Evolutionary conservation across 2,797 vertebrate species (phyloP).

Genomic region (Galaxias olidus): DNA sequence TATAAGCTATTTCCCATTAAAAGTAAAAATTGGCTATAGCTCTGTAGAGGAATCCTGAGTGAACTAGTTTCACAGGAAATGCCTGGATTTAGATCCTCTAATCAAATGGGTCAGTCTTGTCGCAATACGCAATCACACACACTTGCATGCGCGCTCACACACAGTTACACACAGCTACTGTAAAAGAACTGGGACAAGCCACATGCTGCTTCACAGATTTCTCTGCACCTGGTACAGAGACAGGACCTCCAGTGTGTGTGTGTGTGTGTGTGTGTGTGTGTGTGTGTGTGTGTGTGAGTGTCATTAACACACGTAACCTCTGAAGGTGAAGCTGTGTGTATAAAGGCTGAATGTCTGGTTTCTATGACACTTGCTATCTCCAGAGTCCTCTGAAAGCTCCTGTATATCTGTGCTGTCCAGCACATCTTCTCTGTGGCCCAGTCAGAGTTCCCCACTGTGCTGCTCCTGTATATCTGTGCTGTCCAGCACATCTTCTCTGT

Average conservation of each 20-base stretch:
- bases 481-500: too few relatives aligned
- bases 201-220: constrained; percentile 78
- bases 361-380: too few relatives aligned
- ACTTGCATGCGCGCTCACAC: constrained; percentile 7
- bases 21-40: too few relatives aligned
- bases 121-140: constrained; percentile 63
- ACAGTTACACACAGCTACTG: constrained; percentile 61
- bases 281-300: constrained; percentile 22
- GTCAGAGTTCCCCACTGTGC: too few relatives aligned
- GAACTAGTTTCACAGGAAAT: constrained; percentile 56
- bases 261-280: constrained; percentile 26
- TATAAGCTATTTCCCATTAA: too few relatives aligned
- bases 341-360: too few relatives aligned
- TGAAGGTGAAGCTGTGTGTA: not conserved
- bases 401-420: too few relatives aligned
- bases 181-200: constrained; percentile 78
- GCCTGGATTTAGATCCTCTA: constrained; percentile 42
- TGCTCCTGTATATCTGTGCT: too few relatives aligned
- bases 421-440: too few relatives aligned
- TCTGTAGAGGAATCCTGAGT: constrained; percentile 13
- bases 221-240: constrained; percentile 71
- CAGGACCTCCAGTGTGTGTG: constrained; percentile 59
- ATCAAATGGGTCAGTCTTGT: constrained; percentile 80
- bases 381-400: too few relatives aligned
- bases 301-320: constrained; percentile 4